These are phyloP conservation scores for Nasonovia ribisnigri DNA, from an alignment of 2,888 invertebrate species.

Conservation along the genomic window DNA sequence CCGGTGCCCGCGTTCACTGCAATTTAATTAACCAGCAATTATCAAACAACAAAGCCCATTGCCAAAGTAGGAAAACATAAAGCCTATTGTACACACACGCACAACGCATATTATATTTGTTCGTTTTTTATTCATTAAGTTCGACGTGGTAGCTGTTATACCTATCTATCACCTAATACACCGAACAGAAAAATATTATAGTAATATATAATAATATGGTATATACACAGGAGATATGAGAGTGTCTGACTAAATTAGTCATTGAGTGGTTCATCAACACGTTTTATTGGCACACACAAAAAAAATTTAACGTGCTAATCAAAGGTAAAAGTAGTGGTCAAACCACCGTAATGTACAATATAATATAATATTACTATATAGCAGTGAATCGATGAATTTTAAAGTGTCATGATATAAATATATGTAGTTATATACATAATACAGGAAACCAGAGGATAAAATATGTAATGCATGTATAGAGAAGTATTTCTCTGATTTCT, in stretches of 20 bases:
- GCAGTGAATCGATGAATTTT: not conserved
- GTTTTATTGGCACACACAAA: not conserved
- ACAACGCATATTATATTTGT: slow-evolving; percentile 1
- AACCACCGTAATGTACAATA: not conserved
- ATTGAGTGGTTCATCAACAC: not conserved
- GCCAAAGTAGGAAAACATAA: slow-evolving; percentile 29
- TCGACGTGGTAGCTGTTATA: not conserved
- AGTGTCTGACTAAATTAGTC: not conserved
- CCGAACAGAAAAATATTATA: not conserved
- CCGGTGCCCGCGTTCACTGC: not conserved
- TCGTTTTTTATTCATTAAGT: slow-evolving; percentile 47
- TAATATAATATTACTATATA: not conserved
- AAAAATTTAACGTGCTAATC: not conserved
- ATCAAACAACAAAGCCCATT: slow-evolving; percentile 47
- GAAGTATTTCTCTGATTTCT: not conserved
- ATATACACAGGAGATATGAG: not conserved
- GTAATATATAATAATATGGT: not conserved
- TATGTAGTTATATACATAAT: not conserved
- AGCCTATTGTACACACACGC: not conserved
- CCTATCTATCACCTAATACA: not conserved
- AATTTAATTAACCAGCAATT: slow-evolving; percentile 55
- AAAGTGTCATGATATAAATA: not conserved
- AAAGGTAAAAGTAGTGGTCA: not conserved
- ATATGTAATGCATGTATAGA: not conserved
- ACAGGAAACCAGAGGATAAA: not conserved